Base-by-base conservation (phyloP, 2,113 vertebrate species). In the Plestiodon gilberti region DNA sequence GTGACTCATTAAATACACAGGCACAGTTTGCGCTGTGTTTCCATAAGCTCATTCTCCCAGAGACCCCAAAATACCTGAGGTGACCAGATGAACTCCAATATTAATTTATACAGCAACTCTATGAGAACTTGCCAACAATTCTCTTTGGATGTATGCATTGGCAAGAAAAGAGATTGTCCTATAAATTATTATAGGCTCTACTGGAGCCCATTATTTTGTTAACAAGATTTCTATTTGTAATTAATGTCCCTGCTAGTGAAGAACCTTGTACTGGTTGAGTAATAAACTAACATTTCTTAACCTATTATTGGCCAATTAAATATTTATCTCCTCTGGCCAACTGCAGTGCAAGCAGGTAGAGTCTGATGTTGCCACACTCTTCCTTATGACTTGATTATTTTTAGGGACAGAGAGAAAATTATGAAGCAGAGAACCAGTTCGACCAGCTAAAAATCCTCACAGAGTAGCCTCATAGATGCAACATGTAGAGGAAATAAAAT, bases 161-260 rank as follows among this genome's bases (percentile, higher is more conserved):
- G 57, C 57, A 83, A 62, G 59, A 55, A 74, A 83, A 43, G 17
- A 61, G 55, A 83, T 83, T 83, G 40, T 74, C 70, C 57, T 74
- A 43, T 83, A 83, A 75, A 43, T 62, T 83, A 43, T 82, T 55
- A 82, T 70, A 62, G 75, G 64, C 61, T 35, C 62, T 84, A 84
- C 73, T 30, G 28, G 59, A 84, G 48, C 75, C 74, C n/a, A 77
- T 55, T 55, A 67, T 55, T 84, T 84, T 77, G 62, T 77, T 77
- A 84, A 55, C n/a, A 38, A 65, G 81, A 67, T 59, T 82, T 82
- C 69, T 82, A 71, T 82, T 59, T 82, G 52, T 71, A 71, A 82
- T 82, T 82, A 73, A 82, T 22, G 10, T 82, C 35, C 67, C 67
- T 82, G 69, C 28, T 82, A 59, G 52, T 59, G 67, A 73, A 73